These are phyloP conservation scores for Apodemus agrarius DNA, from an alignment of 2,797 vertebrate genomes.

Conservation along the genomic window DNA sequence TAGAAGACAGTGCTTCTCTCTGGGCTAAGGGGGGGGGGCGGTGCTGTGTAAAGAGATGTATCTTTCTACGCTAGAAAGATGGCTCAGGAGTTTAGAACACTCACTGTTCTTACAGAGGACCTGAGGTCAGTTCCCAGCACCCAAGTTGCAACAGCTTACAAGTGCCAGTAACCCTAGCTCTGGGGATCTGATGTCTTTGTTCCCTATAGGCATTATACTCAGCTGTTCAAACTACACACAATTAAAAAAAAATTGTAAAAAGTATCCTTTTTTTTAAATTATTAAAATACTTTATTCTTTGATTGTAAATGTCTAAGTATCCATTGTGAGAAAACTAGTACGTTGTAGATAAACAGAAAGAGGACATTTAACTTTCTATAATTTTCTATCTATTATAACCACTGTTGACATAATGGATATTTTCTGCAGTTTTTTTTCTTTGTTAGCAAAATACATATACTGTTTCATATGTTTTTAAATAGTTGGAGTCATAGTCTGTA, in stretches of 20 bases:
- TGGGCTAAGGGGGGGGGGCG: not conserved
- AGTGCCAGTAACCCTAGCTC: not conserved
- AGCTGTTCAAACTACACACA: not conserved
- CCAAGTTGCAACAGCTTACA: not conserved
- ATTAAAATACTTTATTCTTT: slow-evolving; percentile 21
- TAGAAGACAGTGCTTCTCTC: not conserved
- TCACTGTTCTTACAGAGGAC: not conserved
- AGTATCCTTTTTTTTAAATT: not conserved
- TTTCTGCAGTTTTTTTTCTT: slow-evolving; percentile 16
- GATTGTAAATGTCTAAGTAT: slow-evolving; percentile 22
- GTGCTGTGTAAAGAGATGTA: not conserved
- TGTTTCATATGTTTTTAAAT: not conserved
- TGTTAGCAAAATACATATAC: slow-evolving; percentile 14
- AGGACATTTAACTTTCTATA: not conserved
- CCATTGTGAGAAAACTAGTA: slow-evolving; percentile 33
- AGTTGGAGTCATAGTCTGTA: slow-evolving; percentile 21
- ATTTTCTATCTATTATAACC: not conserved
- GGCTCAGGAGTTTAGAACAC: not conserved
- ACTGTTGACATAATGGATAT: not conserved
- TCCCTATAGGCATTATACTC: not conserved
- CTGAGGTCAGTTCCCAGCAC: not conserved
- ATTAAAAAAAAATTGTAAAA: not conserved
- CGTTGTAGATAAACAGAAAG: not conserved
- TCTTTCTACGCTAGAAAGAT: not conserved
- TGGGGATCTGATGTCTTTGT: not conserved